Percentiles rank a stretch among this genome's conserved stretches.
phyloP scores from a whole-genome alignment of 1,140 invertebrate genomes.

The Sminthurides bifidus region DNA sequence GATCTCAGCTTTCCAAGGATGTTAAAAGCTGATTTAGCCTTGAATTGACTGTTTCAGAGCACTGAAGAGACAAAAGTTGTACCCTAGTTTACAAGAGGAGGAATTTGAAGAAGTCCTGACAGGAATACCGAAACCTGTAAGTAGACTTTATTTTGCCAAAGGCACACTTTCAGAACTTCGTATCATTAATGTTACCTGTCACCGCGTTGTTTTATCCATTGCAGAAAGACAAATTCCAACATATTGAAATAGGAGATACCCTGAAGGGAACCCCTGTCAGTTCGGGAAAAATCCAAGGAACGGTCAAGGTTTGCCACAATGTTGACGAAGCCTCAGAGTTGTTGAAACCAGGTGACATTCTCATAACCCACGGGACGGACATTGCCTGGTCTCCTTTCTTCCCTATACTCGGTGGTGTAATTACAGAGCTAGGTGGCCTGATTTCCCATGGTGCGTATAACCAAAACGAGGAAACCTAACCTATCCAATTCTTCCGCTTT shows the following conservation, averaged over 20 bases:
- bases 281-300: constrained; percentile 49
- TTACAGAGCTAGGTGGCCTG: constrained; percentile 72
- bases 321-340: constrained; percentile 33
- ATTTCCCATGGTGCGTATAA: constrained; percentile 80
- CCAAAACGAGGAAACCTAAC: too few species aligned
- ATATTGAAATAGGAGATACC: constrained; percentile 13
- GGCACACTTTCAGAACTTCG: neutral
- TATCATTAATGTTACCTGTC: neutral
- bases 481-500: too few species aligned
- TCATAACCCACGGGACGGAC: constrained; percentile 66
- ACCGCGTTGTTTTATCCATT: neutral
- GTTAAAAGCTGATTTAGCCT: neutral
- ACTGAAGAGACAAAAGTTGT: constrained; percentile 46
- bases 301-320: constrained; percentile 51
- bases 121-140: constrained; percentile 45
- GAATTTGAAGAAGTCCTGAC: constrained; percentile 51
- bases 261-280: constrained; percentile 57
- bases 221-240: constrained; percentile 5
- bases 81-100: constrained; percentile 44
- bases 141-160: neutral
- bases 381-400: constrained; percentile 82
- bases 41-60: constrained; percentile 44
- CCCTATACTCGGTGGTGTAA: constrained; percentile 61
- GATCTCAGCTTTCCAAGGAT: neutral
- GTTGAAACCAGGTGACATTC: constrained; percentile 52